Evolutionary conservation across 2,888 invertebrate genomes (phyloP), one percentile per base, ranked within the genome.

Genomic region (Thereva nobilitata): DNA sequence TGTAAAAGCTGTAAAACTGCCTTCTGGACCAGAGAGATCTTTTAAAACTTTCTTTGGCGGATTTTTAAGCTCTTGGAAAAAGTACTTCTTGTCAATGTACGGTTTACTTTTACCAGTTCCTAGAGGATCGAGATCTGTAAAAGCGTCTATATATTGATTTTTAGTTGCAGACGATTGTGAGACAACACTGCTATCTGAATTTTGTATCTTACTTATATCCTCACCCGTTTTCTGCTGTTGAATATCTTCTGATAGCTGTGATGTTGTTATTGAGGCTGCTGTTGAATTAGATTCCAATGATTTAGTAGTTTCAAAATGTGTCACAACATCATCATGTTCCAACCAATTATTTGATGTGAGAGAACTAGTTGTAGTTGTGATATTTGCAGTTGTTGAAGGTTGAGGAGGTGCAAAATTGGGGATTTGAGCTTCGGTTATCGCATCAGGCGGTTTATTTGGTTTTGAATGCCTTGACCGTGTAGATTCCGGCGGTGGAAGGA

Each of bases 41-140:
- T 94, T 93, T 75, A 95, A 86, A 71, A 92, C 91, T 83, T 93
- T 93, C 84, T 94, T 93, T 74, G 94, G 93, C 74, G 95, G 95
- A 83, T 95, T 94, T 85, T 95, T 95, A 77, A 95, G 86, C 82
- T 95, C 93, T 85, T 94, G 93, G 86, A 95, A 95, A 85, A 95
- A 95, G 83, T 93, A 92, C 86, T 95, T 95, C 84, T 93, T 93
- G 86, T 95, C 95, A 78, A 95, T 88, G 84, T 94, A 95, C 71
- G 95, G 95, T 83, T 91, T 92, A 82, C 90, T 92, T 82, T 91
- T 88, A 77, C 94, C 93, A 74, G 93, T 94, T 78, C 95, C 95
- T 79, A 95, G 84, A 70, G 95, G 95, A 86, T 95, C 95, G 82
- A 95, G 84, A 80, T 95, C 95, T 72, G 93, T 93, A 85, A 95